A percentile compares a stretch with the other conserved stretches of the same genome.
These are phyloP conservation scores for Thamnophis sirtalis DNA, from an alignment of 2,113 vertebrate genomes.

Conservation along the genomic window DNA sequence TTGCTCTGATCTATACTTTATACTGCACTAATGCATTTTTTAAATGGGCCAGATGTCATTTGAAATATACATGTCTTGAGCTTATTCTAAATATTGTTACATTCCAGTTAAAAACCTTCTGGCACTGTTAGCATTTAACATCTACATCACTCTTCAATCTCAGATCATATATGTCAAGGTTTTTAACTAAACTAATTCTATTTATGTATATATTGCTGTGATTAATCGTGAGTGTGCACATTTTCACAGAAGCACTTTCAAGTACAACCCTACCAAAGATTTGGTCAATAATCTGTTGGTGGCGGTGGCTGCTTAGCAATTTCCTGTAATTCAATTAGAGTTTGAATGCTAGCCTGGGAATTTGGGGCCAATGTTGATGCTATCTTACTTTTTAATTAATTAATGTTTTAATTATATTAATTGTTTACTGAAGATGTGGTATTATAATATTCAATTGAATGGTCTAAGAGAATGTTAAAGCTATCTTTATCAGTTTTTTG, in stretches of 20 bases:
- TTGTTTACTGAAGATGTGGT: background rate
- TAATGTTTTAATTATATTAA: background rate
- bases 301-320: background rate
- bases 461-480: background rate
- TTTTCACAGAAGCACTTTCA: background rate
- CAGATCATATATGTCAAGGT: background rate
- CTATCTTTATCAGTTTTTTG: background rate
- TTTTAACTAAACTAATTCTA: background rate
- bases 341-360: background rate
- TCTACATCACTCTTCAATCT: background rate
- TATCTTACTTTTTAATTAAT: background rate
- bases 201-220: background rate
- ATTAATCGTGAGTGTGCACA: background rate
- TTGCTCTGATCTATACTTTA: background rate
- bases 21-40: background rate
- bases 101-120: background rate
- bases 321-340: background rate
- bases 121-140: background rate
- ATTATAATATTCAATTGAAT: background rate
- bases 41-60: background rate
- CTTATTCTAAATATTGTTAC: background rate
- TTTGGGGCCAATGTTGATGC: background rate
- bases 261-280: background rate
- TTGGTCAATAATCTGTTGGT: background rate
- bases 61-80: background rate